Evolutionary conservation across 1,140 invertebrate species (phyloP), one percentile per base, ranked within the genome.

Genomic region (Drosophila watanabei): DNA sequence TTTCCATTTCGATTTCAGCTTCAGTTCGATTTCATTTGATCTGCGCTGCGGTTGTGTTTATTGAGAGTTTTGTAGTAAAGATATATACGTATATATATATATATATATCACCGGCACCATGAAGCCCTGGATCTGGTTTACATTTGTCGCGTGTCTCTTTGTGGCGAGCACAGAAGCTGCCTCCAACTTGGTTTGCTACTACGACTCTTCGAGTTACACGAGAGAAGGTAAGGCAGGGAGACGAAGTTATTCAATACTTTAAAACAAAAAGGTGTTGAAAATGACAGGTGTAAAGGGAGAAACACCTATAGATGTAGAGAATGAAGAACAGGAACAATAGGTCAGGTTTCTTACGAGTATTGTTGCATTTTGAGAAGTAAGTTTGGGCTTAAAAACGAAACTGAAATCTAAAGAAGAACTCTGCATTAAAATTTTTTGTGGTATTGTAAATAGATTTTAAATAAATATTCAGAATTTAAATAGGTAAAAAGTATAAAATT

Each of bases 131-230:
- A 30, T 87, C 48, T 77, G 76, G 59, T 52, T 89, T 35, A 68
- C 79, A 14, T 48, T 89, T 54, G 63, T 78, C 43, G 70, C 80
- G 57, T 77, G 78, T 28, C 57, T 81, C 6, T 66, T 80, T 48
- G 80, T 69, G 58, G 75, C 82, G 10, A 30, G 41, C 45, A 78
- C 65, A 39, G 70, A 92, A 52, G 73, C 75, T 10, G 71, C 90
- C 6, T 82, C 92, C 65, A 96, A 95, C 93, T 94, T 96, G n/a
- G 94, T 96, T 66, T 96, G 96, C 92, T 96, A 96, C 84, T 96
- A 96, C 88, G 95, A 96, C 91, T 95, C 95, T 92, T 95, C 94
- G 64, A 95, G 95, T 70, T 95, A 94, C 86, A 94, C 94, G 79
- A 94, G 96, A 78, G 95, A 96, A 94, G 95, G 96, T 96, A 93